phyloP scores from a whole-genome alignment of 2,113 vertebrate species.

The Rutilus rutilus region DNA sequence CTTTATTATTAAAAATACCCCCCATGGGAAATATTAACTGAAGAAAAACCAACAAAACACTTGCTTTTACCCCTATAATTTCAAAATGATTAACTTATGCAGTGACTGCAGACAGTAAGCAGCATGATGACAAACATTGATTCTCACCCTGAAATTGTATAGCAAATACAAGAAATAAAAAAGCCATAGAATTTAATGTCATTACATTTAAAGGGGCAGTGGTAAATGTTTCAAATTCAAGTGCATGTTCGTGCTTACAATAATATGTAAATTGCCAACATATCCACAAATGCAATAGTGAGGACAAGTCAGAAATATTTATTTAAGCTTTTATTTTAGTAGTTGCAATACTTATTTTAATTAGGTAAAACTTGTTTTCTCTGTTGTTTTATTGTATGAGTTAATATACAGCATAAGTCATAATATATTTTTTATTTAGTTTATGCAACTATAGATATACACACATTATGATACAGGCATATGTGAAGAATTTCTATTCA shows the following conservation, averaged over 20 bases:
- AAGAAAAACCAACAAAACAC: background rate
- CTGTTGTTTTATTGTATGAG: background rate
- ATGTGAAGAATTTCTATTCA: background rate
- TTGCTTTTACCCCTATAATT: background rate
- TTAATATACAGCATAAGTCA: background rate
- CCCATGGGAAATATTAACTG: background rate
- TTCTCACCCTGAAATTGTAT: background rate
- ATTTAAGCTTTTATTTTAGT: background rate
- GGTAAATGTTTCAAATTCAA: background rate
- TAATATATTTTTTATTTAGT: background rate
- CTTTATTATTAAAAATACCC: background rate
- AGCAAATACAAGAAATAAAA: background rate
- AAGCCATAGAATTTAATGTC: background rate
- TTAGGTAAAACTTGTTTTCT: background rate
- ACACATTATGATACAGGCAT: conserved; percentile 1
- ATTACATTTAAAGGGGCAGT: background rate
- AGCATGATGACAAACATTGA: background rate
- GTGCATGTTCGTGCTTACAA: background rate
- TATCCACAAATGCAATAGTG: background rate
- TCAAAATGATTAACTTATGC: background rate
- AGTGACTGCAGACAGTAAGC: conserved; percentile 1
- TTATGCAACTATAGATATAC: background rate
- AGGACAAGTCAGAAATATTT: background rate
- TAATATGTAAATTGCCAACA: background rate
- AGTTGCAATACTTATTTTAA: background rate